These are phyloP conservation scores for Drosophila kepulauana DNA, from an alignment of 1,140 invertebrate species.

Conservation along the genomic window DNA sequence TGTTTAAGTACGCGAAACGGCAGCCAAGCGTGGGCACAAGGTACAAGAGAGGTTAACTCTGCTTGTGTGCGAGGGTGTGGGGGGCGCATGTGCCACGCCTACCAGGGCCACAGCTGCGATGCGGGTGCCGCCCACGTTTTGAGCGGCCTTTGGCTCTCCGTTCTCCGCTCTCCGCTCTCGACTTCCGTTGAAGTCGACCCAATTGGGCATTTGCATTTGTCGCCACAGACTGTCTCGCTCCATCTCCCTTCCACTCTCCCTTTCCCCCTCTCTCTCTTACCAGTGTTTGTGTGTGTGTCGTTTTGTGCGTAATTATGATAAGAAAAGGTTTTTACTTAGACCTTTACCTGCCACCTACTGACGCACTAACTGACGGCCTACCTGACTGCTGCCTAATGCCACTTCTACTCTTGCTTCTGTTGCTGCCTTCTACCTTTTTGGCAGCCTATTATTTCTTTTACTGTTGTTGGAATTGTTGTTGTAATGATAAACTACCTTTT, in stretches of 20 bases:
- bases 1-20: slow-evolving; percentile 77
- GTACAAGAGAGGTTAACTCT: slow-evolving; percentile 21
- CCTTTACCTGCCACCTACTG: slow-evolving; percentile 31
- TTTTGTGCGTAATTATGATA: slow-evolving; percentile 84
- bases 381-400: slow-evolving; percentile 17
- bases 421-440: slow-evolving; percentile 60
- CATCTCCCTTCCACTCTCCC: neutral
- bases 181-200: slow-evolving; percentile 55
- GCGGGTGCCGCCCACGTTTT: slow-evolving; percentile 52
- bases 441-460: slow-evolving; percentile 75
- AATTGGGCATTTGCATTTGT: slow-evolving; percentile 73
- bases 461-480: slow-evolving; percentile 64
- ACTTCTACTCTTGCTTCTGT: neutral
- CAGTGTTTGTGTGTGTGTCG: slow-evolving; percentile 42
- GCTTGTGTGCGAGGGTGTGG: neutral
- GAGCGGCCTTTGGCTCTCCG: neutral
- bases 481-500: slow-evolving; percentile 78
- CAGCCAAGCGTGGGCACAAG: slow-evolving; percentile 65
- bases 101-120: slow-evolving; percentile 66
- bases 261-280: neutral
- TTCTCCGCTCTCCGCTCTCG: neutral
- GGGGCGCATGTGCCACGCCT: slow-evolving; percentile 60
- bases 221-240: slow-evolving; percentile 8
- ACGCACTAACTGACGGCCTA: slow-evolving; percentile 13
- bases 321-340: slow-evolving; percentile 81